These are phyloP conservation scores for Anoura caudifer DNA, from an alignment of 2,113 vertebrate species.

Conservation along the genomic window DNA sequence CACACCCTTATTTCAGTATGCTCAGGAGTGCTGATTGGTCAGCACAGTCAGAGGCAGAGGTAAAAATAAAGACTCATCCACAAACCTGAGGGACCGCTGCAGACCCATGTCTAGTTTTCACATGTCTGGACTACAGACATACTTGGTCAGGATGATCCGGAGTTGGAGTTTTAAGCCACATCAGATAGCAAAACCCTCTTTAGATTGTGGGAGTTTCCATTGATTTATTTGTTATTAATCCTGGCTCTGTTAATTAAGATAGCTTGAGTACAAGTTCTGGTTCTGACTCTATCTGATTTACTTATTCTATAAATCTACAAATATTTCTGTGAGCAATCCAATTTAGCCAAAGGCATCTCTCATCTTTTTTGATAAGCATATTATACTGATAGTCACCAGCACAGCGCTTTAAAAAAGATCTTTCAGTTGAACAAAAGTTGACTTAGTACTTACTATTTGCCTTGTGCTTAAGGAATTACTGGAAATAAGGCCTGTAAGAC, in stretches of 20 bases:
- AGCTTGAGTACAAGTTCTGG: background rate
- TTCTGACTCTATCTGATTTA: background rate
- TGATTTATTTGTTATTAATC: background rate
- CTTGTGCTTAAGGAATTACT: background rate
- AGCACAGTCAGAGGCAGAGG: background rate
- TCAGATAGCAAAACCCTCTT: background rate
- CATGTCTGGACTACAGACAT: background rate
- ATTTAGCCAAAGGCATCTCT: background rate
- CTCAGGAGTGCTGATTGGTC: background rate
- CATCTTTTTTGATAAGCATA: background rate
- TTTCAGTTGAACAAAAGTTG: background rate
- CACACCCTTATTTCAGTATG: background rate
- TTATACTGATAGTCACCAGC: background rate
- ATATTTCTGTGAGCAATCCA: background rate
- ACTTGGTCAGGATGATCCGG: background rate
- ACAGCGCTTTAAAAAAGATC: background rate
- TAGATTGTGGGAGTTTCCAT: background rate
- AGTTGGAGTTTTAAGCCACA: background rate
- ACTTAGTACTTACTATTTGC: background rate
- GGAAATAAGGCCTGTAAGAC: background rate
- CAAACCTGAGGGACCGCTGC: background rate
- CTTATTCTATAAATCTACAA: background rate
- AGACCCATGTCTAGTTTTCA: background rate
- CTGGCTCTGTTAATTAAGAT: background rate
- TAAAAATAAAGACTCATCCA: background rate